A percentile compares a stretch with the other conserved stretches of the same genome.
These are phyloP conservation scores for Lasioglossum marginatum DNA, from an alignment of 2,888 invertebrate species.

Conservation along the genomic window DNA sequence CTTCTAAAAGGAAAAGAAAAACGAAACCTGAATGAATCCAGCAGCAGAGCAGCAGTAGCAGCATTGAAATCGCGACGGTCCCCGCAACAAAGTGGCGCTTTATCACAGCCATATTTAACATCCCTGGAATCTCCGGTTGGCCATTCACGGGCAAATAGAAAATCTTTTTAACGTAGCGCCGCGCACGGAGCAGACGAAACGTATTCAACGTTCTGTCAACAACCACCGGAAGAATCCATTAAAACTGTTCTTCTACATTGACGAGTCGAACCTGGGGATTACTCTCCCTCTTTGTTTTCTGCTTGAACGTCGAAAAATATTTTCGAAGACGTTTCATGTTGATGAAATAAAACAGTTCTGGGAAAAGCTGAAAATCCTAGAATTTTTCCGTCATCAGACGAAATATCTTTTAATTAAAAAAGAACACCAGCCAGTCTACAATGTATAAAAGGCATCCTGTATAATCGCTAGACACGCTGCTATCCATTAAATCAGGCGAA, in stretches of 20 bases:
- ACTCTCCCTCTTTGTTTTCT: background rate
- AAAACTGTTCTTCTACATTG: background rate
- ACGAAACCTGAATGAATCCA: slow-evolving; percentile 40
- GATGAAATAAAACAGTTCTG: too few species aligned
- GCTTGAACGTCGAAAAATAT: background rate
- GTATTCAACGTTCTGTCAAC: slow-evolving; percentile 8
- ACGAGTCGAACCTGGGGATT: background rate
- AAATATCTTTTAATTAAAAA: too few species aligned
- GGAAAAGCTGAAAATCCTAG: too few species aligned
- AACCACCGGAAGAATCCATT: slow-evolving; percentile 1
- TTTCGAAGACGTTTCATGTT: background rate
- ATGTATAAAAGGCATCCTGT: too few species aligned
- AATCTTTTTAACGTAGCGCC: slow-evolving; percentile 19
- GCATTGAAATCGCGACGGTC: slow-evolving; percentile 34
- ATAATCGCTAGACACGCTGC: too few species aligned
- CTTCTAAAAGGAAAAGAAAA: background rate
- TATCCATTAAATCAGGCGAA: too few species aligned
- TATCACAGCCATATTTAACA: slow-evolving; percentile 44
- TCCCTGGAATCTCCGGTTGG: slow-evolving; percentile 20
- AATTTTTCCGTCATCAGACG: too few species aligned
- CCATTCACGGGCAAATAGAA: slow-evolving; percentile 42
- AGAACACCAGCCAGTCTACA: too few species aligned
- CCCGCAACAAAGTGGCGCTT: slow-evolving; percentile 36
- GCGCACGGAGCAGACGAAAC: slow-evolving; percentile 17
- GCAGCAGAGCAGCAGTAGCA: background rate